Evolutionary conservation across 2,113 vertebrate genomes (phyloP), one percentile per base, ranked within the genome.

Genomic region (Glaucidium brasilianum): DNA sequence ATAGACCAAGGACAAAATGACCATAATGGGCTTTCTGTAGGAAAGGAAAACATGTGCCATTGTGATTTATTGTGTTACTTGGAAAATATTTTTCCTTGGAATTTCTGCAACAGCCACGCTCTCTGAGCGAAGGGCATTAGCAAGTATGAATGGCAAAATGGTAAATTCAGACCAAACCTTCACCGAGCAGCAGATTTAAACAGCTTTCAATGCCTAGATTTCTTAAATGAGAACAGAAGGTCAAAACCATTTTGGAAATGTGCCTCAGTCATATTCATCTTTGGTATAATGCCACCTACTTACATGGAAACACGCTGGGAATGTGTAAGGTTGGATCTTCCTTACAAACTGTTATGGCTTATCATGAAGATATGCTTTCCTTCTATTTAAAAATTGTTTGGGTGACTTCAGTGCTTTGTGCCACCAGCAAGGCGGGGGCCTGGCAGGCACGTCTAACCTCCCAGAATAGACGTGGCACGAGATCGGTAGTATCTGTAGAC

Each of bases 1-100:
- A 91, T 97, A 97, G 92, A 96, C 85, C 98, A 97, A 98, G 98
- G 97, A 96, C 97, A 96, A 94, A 97, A 96, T 94, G 95, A 96
- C 92, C 97, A 90, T 96, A 97, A 97, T 95, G 84, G 56, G 92
- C 74, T 97, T 97, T 94, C 82, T 89, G 93, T 75, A 94, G 81
- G 81, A 96, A 95, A 92, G 90, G 56, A 96, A 94, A 93, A 86
- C 64, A 84, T 94, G 84, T 94, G 87, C 82, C 30, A 68, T 47
- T 71, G 76, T 85, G 90, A 97, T 96, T 96, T 90, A 91, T 93
- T 37, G 2, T 84, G 60, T 84, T 96, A 88, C 94, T 96, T 88
- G 66, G 84, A 92, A 90, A 96, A 91, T 63, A 39, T 26, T 93
- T 96, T 97, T 96, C 72, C 93, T 84, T 88, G 78, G 91, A 88